A percentile compares a stretch with the other conserved stretches of the same genome.
Evolutionary conservation across 2,888 invertebrate genomes (phyloP).

Genomic region (Idaea dimidiata): DNA sequence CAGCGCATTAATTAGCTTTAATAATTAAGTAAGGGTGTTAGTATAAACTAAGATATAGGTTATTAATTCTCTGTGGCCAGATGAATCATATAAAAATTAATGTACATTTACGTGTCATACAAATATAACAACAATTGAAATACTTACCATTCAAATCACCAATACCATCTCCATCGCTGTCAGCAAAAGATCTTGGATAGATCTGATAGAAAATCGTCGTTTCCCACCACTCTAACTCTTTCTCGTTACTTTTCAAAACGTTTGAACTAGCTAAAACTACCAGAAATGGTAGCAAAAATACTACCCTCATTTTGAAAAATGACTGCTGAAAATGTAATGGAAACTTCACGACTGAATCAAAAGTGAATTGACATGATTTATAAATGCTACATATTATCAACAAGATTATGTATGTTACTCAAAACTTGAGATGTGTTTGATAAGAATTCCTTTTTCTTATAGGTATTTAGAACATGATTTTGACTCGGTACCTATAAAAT

Average conservation of each 20-base stretch:
- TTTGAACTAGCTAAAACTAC: slow-evolving; percentile 37
- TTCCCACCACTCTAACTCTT: slow-evolving; percentile 86
- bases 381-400: slow-evolving; percentile 5
- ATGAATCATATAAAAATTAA: too few relatives aligned
- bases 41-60: too few relatives aligned
- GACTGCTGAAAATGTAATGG: background rate
- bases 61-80: too few relatives aligned
- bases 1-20: too few relatives aligned
- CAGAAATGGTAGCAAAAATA: slow-evolving; percentile 45
- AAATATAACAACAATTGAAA: background rate
- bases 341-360: slow-evolving; percentile 10
- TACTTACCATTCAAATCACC: slow-evolving; percentile 80
- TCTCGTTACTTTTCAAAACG: slow-evolving; percentile 37
- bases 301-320: slow-evolving; percentile 43
- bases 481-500: too few relatives aligned
- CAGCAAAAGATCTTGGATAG: slow-evolving; percentile 89
- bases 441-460: background rate
- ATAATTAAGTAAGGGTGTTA: too few relatives aligned
- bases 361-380: slow-evolving; percentile 29
- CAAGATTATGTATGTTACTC: background rate
- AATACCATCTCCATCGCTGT: slow-evolving; percentile 88
- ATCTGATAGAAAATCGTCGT: slow-evolving; percentile 88
- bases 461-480: background rate
- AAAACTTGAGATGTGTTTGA: background rate
- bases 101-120: too few relatives aligned